These are phyloP conservation scores for Chanos chanos DNA, from an alignment of 2,797 vertebrate species.

Conservation along the genomic window DNA sequence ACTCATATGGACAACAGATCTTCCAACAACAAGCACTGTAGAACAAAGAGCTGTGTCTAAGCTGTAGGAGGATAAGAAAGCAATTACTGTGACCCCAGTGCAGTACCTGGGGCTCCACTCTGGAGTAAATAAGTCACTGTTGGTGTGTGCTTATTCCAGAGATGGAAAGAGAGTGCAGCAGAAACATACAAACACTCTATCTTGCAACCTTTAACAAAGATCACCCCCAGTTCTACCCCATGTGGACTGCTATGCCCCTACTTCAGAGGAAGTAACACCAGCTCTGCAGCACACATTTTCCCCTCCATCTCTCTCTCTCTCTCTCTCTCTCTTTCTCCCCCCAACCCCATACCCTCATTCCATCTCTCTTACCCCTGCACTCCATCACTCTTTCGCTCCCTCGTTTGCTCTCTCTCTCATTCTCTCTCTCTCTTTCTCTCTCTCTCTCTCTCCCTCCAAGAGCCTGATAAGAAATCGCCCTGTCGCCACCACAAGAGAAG, in stretches of 20 bases:
- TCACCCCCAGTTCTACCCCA: constrained; percentile 17
- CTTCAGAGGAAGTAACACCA: background rate
- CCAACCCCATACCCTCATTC: background rate
- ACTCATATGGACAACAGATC: too few species aligned
- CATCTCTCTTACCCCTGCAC: background rate
- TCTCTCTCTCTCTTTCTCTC: background rate
- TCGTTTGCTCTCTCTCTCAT: background rate
- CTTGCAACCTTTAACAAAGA: constrained; percentile 17
- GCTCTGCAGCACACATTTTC: constrained; percentile 13
- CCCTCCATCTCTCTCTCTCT: background rate
- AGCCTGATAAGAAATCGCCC: constrained; percentile 53
- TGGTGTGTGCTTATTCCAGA: background rate
- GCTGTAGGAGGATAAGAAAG: constrained; percentile 57
- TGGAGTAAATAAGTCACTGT: constrained; percentile 28
- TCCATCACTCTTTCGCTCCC: background rate
- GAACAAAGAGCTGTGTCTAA: constrained; percentile 59
- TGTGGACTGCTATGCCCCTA: too few species aligned
- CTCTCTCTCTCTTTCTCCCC: background rate
- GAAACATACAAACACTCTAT: background rate
- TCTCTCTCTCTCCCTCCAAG: constrained; percentile 29
- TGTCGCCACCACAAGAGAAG: constrained; percentile 37
- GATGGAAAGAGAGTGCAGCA: constrained; percentile 4
- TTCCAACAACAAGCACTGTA: too few species aligned
- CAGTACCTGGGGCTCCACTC: constrained; percentile 60
- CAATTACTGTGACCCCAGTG: constrained; percentile 64